These are phyloP conservation scores for Stratiomys singularior DNA, from an alignment of 2,888 invertebrate genomes.

Conservation along the genomic window DNA sequence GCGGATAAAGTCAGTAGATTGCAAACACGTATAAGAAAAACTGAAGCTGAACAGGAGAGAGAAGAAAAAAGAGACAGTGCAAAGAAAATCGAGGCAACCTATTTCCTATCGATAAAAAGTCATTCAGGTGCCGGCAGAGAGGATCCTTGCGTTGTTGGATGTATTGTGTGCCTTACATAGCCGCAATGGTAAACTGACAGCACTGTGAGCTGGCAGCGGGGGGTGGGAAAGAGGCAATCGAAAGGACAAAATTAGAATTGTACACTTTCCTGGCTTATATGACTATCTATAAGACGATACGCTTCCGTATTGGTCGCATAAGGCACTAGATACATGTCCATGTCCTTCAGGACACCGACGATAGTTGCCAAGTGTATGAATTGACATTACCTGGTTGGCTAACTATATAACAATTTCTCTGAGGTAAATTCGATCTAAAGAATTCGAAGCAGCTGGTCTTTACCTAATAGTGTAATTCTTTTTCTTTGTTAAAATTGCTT, in stretches of 20 bases:
- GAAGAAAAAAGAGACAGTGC: background rate
- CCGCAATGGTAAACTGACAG: constrained; percentile 6
- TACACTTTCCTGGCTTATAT: background rate
- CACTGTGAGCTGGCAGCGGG: background rate
- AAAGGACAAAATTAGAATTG: constrained; percentile 20
- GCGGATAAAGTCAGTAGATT: constrained; percentile 23
- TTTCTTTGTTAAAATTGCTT: background rate
- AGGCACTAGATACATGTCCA: background rate
- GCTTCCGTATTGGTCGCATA: background rate
- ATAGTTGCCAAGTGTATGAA: background rate
- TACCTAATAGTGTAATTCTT: background rate
- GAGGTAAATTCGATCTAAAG: background rate
- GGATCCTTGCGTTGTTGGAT: background rate
- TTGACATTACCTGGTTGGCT: constrained; percentile 16
- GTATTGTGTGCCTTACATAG: background rate
- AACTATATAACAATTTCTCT: constrained; percentile 19
- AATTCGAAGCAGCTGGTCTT: background rate
- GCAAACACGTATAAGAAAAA: background rate
- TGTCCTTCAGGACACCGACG: background rate
- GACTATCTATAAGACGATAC: background rate
- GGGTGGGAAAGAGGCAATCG: background rate
- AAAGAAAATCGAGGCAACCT: constrained; percentile 11
- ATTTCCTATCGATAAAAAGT: constrained; percentile 29
- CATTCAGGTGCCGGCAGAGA: constrained; percentile 19
- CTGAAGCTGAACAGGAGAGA: background rate